Evolutionary conservation across 1,140 invertebrate genomes (phyloP), one percentile per base, ranked within the genome.

Genomic region (Drosophila quadrilineata): DNA sequence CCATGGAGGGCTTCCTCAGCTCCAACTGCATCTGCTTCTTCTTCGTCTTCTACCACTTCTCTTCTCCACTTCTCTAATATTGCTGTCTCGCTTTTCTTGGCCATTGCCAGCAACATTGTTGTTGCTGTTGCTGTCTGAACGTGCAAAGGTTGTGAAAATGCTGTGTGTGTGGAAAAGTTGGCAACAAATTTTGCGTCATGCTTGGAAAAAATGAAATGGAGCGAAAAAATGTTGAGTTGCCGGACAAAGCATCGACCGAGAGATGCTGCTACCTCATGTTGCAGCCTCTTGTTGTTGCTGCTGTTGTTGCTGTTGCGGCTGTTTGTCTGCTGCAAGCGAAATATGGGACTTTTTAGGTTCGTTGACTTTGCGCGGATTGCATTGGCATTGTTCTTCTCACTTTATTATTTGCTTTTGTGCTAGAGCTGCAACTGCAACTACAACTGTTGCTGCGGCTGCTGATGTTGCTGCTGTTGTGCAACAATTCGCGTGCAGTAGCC

Each of bases 171-270:
- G 77, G 74, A 84, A 84, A 85, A 74, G 79, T 70, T 86, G 75
- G 79, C 79, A 85, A 85, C 79, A 85, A 85, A 85, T 85, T 85
- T 85, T 79, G 79, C 79, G 79, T 85, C 79, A 85, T 85, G 79
- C 79, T 79, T 85, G 79, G 54, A 85, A 85, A 85, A 85, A 85
- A 85, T 85, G 80, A 85, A 85, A 79, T 85, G 79, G 79, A 85
- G 79, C 79, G 79, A 85, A 85, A 85, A 85, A 85, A 84, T 84
- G 79, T 70, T 77, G 49, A 73, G 49, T 45, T 77, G 77, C 76
- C 56, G 73, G 77, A 82, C 76, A 84, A 73, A 84, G 75, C 75
- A 77, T 49, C 41, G 64, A 70, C 64, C 69, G 46, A 52, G 38
- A 54, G 24, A 3, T 24, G 24, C 24, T 24, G 36, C 16, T n/a